A percentile compares a stretch with the other conserved stretches of the same genome.
Evolutionary conservation across 2,797 vertebrate species (phyloP).

Genomic region (Squalus acanthias): DNA sequence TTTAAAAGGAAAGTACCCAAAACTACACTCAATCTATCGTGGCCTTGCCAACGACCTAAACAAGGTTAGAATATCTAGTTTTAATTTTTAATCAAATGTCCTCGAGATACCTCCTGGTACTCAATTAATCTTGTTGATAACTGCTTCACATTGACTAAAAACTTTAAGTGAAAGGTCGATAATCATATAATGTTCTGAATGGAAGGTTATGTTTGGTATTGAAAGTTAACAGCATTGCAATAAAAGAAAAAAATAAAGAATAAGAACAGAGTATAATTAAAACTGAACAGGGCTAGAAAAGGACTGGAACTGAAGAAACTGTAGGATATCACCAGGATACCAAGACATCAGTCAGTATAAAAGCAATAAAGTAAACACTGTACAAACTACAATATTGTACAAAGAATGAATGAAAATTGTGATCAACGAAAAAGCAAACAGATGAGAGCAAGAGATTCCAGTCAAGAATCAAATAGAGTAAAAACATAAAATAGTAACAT

Average conservation of each 20-base stretch:
- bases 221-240: neutral
- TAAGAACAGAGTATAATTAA: neutral
- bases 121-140: neutral
- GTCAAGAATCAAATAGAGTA: neutral
- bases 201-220: neutral
- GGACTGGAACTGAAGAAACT: neutral
- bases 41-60: neutral
- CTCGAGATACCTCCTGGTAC: neutral
- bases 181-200: neutral
- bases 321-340: neutral
- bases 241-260: neutral
- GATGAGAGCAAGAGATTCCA: no score
- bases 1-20: neutral
- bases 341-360: no score
- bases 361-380: no score
- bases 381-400: no score
- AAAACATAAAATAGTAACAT: neutral
- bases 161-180: neutral
- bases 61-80: constrained; percentile 18
- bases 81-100: neutral
- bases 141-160: neutral
- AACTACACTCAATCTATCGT: neutral
- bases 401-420: no score
- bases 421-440: no score
- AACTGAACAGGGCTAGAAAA: neutral